These are phyloP conservation scores for Gobio gobio DNA, from an alignment of 2,113 vertebrate genomes.

Conservation along the genomic window DNA sequence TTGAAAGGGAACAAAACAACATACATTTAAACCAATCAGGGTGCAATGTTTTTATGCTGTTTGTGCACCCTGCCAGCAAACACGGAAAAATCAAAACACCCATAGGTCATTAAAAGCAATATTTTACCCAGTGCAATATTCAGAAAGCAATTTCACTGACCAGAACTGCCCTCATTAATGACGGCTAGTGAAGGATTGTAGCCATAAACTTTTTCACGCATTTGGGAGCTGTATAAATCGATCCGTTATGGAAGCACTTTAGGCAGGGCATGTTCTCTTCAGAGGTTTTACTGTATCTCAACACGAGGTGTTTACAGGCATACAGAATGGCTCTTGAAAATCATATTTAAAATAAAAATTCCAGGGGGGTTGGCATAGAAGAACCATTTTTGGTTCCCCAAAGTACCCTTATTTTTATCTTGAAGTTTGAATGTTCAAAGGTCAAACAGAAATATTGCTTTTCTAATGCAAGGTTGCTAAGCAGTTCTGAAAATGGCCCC, in stretches of 20 bases:
- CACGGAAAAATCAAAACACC: neutral
- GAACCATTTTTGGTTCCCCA: too few relatives aligned
- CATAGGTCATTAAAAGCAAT: neutral
- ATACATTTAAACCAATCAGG: neutral
- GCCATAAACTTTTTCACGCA: neutral
- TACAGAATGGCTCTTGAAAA: neutral
- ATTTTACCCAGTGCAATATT: neutral
- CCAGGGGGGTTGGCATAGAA: too few relatives aligned
- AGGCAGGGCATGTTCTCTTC: neutral
- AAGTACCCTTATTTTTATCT: too few relatives aligned
- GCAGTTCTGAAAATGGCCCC: too few relatives aligned
- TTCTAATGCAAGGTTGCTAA: too few relatives aligned
- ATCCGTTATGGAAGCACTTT: neutral
- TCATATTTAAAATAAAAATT: too few relatives aligned
- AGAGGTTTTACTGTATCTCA: neutral
- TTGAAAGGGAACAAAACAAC: neutral
- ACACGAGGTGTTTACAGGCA: neutral
- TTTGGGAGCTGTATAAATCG: neutral
- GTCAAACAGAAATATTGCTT: too few relatives aligned
- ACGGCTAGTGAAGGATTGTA: neutral
- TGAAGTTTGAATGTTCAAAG: too few relatives aligned
- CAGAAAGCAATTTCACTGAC: neutral
- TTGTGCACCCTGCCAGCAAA: neutral
- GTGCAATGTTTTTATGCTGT: neutral
- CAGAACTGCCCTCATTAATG: neutral